Evolutionary conservation across 2,888 invertebrate genomes (phyloP).

Genomic region (Molanna angustata): DNA sequence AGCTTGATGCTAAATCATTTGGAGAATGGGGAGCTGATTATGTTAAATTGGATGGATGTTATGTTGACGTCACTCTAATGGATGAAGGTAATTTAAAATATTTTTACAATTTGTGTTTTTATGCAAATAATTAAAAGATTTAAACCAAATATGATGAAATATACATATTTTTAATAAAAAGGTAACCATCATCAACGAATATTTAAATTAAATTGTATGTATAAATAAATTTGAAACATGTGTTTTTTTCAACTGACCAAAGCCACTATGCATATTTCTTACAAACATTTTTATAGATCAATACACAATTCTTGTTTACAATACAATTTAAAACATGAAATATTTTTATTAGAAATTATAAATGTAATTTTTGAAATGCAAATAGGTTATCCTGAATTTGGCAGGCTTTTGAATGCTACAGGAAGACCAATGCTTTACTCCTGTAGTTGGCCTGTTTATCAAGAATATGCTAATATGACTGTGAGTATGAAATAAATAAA

Average conservation of each 20-base stretch:
- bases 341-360: neutral
- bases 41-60: conserved; percentile 78
- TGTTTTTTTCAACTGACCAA: no score
- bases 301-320: no score
- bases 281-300: no score
- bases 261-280: no score
- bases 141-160: no score
- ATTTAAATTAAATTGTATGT: no score
- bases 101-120: no score
- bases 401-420: conserved; percentile 65
- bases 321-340: neutral
- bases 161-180: no score
- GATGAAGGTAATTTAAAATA: conserved; percentile 46
- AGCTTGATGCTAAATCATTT: conserved; percentile 69
- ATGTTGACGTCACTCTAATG: conserved; percentile 59
- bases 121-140: no score
- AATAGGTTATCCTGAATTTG: conserved; percentile 74
- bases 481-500: conserved; percentile 38
- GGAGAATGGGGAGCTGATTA: conserved; percentile 79
- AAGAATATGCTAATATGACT: conserved; percentile 51
- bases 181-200: no score
- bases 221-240: no score
- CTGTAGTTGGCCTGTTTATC: conserved; percentile 80
- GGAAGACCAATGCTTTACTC: conserved; percentile 75
- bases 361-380: no score